These are phyloP conservation scores for Antennarius maculatus DNA, from an alignment of 2,797 vertebrate species.

Conservation along the genomic window DNA sequence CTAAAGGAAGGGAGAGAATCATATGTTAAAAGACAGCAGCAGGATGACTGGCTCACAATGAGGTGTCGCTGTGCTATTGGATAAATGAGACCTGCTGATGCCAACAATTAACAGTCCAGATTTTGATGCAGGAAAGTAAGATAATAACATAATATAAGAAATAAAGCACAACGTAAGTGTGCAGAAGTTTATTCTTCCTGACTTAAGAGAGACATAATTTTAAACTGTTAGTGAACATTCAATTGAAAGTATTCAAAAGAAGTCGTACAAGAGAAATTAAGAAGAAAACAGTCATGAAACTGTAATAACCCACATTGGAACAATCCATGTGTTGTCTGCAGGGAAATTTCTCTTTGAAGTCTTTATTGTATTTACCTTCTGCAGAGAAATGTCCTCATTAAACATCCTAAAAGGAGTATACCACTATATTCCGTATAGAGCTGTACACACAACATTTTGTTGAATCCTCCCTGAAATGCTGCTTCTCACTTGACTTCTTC, in stretches of 20 bases:
- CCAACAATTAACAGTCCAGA: too few species aligned
- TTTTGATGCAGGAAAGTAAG: too few species aligned
- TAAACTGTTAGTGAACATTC: neutral
- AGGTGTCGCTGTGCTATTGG: too few species aligned
- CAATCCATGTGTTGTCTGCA: conserved; percentile 2
- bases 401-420: neutral
- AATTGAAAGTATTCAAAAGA: neutral
- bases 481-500: neutral
- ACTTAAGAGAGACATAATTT: too few species aligned
- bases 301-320: neutral
- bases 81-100: too few species aligned
- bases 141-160: too few species aligned
- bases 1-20: too few species aligned
- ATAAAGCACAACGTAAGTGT: neutral
- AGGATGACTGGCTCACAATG: too few species aligned
- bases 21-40: too few species aligned
- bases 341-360: neutral
- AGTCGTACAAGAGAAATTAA: too few species aligned
- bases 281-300: neutral
- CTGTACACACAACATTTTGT: neutral
- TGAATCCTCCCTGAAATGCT: neutral
- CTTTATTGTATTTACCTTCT: neutral
- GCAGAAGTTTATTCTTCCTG: too few species aligned
- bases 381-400: neutral
- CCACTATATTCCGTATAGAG: too few species aligned